Evolutionary conservation across 2,113 vertebrate genomes (phyloP).

Genomic region (Gracilinanus agilis): DNA sequence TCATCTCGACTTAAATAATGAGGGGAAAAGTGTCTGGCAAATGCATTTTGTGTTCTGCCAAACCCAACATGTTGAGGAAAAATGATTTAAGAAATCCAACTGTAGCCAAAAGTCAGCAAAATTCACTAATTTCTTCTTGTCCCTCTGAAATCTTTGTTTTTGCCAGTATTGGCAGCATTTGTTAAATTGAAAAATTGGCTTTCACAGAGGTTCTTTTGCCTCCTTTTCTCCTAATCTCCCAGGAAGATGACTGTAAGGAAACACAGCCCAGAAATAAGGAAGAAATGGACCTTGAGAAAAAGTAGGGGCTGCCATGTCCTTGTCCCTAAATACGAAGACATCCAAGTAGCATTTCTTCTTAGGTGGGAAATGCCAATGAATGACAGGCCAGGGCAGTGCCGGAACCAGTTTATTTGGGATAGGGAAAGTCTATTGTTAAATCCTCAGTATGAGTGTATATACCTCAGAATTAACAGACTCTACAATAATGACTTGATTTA

Average conservation of each 20-base stretch:
- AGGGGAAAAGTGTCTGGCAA: conserved; percentile 29
- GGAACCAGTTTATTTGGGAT: background rate
- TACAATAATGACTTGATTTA: background rate
- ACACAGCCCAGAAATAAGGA: conserved; percentile 38
- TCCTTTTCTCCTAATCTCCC: background rate
- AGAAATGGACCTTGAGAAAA: background rate
- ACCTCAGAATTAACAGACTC: background rate
- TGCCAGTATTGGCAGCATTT: conserved; percentile 42
- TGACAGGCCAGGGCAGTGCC: background rate
- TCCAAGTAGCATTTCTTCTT: background rate
- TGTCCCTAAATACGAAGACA: background rate
- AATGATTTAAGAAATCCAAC: conserved; percentile 57
- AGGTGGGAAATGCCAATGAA: background rate
- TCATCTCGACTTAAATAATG: conserved; percentile 68
- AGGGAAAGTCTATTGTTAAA: background rate
- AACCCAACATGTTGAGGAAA: conserved; percentile 35
- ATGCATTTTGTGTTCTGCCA: conserved; percentile 59
- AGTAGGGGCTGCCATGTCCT: background rate
- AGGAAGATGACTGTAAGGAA: conserved; percentile 5
- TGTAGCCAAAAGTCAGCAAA: background rate
- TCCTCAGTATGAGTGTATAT: background rate
- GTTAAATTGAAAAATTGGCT: conserved; percentile 28
- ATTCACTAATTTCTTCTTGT: background rate
- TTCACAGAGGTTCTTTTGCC: conserved; percentile 1
- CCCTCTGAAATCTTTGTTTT: conserved; percentile 20